These are phyloP conservation scores for Elaeidobius kamerunicus DNA, from an alignment of 2,888 invertebrate genomes.

Conservation along the genomic window DNA sequence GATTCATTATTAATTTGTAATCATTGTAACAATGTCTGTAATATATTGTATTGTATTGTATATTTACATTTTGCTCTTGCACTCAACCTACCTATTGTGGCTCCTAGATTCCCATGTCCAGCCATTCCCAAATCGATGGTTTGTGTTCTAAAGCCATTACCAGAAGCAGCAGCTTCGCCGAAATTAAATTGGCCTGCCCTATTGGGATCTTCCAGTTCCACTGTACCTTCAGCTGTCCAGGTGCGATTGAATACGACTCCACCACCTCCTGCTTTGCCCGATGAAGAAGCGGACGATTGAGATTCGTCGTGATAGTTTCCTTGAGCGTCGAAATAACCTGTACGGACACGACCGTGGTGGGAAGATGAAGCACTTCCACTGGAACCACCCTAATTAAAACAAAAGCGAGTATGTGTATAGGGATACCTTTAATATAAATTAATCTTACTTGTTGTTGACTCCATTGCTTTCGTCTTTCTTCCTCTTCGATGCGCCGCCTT, in stretches of 20 bases:
- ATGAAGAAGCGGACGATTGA: not conserved
- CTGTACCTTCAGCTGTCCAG: slow-evolving; percentile 23
- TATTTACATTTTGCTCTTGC: no score
- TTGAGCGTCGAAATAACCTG: slow-evolving; percentile 27
- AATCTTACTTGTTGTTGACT: slow-evolving; percentile 1
- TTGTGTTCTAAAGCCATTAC: slow-evolving; percentile 27
- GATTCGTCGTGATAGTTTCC: slow-evolving; percentile 21
- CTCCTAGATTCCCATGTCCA: slow-evolving; percentile 12
- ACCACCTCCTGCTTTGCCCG: not conserved
- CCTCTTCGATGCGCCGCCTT: slow-evolving; percentile 27
- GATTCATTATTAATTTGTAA: not conserved
- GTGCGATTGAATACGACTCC: slow-evolving; percentile 17
- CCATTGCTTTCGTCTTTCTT: slow-evolving; percentile 24
- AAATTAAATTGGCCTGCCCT: slow-evolving; percentile 14
- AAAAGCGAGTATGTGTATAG: no score
- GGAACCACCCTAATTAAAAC: no score
- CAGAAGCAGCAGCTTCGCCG: slow-evolving; percentile 23
- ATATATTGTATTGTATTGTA: not conserved
- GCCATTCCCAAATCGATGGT: slow-evolving; percentile 38
- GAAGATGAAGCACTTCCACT: not conserved
- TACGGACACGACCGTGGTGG: slow-evolving; percentile 7
- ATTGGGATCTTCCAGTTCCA: slow-evolving; percentile 6
- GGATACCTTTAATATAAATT: not conserved
- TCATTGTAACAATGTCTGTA: not conserved
- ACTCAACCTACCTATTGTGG: slow-evolving; percentile 7